Evolutionary conservation across 2,113 vertebrate genomes (phyloP).

Genomic region (Synodontis membranacea): DNA sequence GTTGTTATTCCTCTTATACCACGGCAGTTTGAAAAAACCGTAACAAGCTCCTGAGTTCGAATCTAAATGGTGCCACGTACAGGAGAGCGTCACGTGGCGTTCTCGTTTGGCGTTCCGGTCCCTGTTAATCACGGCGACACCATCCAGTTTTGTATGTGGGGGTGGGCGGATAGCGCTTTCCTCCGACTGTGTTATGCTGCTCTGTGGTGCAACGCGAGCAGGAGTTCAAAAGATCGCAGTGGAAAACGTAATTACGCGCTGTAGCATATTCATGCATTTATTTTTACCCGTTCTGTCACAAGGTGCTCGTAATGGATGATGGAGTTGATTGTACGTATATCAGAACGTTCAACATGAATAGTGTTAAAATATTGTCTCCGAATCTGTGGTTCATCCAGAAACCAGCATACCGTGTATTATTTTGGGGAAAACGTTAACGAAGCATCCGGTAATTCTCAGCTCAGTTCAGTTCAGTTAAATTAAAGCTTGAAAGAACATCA

Average conservation of each 20-base stretch:
- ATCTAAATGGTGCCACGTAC: neutral
- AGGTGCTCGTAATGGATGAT: neutral
- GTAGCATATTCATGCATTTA: too few relatives aligned
- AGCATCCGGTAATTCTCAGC: neutral
- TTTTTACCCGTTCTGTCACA: neutral
- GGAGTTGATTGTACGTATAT: neutral
- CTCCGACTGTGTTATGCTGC: neutral
- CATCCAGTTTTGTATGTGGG: neutral
- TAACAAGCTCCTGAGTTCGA: neutral
- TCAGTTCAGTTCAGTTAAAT: neutral
- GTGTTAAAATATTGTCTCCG: neutral
- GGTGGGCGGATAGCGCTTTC: neutral
- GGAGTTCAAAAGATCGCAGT: neutral
- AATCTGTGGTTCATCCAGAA: neutral
- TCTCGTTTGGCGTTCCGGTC: neutral
- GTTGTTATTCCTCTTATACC: neutral
- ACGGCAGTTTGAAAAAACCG: neutral
- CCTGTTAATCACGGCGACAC: neutral
- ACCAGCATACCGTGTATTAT: neutral
- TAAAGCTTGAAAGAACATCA: neutral
- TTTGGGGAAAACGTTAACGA: neutral
- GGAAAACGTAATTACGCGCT: neutral
- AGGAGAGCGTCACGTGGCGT: neutral
- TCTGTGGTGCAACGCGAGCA: neutral
- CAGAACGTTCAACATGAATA: neutral